A percentile compares a stretch with the other conserved stretches of the same genome.
These are phyloP conservation scores for Ashinkailepas kermadecensis DNA, from an alignment of 2,888 invertebrate genomes.

Conservation along the genomic window DNA sequence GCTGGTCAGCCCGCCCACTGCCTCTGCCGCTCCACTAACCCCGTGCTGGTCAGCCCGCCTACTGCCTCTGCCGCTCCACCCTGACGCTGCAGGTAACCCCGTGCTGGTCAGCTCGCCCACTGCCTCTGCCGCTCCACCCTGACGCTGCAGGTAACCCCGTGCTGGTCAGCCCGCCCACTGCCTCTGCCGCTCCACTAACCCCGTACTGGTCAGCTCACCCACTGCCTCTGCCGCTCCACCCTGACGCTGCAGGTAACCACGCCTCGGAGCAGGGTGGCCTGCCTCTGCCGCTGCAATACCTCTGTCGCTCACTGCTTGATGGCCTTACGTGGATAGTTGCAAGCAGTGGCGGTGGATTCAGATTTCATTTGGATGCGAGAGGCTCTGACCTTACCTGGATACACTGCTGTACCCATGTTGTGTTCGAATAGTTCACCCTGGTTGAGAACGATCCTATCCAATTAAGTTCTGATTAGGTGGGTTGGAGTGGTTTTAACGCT, in stretches of 20 bases:
- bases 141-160: neutral
- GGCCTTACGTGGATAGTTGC: too few species aligned
- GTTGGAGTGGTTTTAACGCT: too few species aligned
- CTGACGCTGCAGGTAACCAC: neutral
- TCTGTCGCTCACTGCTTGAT: too few species aligned
- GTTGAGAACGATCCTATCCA: too few species aligned
- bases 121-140: neutral
- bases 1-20: neutral
- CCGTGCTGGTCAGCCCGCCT: neutral
- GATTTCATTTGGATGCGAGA: too few species aligned
- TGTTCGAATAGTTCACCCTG: too few species aligned
- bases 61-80: neutral
- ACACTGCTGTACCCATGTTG: too few species aligned
- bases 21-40: neutral
- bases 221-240: neutral
- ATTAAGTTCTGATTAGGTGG: too few species aligned
- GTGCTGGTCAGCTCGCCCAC: neutral
- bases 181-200: neutral
- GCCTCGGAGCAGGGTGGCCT: neutral
- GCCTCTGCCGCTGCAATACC: neutral
- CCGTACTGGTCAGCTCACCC: neutral
- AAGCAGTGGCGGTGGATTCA: too few species aligned
- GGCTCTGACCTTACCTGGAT: too few species aligned
- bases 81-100: neutral
- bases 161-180: neutral